phyloP scores from a whole-genome alignment of 2,797 vertebrate genomes.

The Pyrocephalus nanus region DNA sequence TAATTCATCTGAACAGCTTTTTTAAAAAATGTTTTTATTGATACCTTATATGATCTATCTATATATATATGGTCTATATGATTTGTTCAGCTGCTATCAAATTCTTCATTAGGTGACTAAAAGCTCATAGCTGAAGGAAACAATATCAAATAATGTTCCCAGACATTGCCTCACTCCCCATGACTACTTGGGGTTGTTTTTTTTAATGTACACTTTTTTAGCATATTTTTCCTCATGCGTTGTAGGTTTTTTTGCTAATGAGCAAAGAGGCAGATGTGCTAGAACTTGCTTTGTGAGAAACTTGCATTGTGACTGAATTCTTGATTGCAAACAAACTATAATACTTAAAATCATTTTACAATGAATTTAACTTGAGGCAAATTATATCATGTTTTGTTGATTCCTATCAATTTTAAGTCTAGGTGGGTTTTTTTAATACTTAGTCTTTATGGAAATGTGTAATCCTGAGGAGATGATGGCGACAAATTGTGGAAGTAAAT shows the following conservation, averaged over 20 bases:
- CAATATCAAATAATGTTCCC: neutral
- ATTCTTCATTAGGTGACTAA: neutral
- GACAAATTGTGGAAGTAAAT: neutral
- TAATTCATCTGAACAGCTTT: neutral
- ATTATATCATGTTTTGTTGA: neutral
- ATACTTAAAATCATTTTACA: neutral
- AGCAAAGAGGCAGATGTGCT: neutral
- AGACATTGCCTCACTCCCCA: neutral
- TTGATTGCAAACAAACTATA: neutral
- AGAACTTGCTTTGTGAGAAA: neutral
- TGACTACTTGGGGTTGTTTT: neutral
- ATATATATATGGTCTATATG: rapidly evolving
- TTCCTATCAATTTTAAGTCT: neutral
- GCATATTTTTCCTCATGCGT: neutral
- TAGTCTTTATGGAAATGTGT: neutral
- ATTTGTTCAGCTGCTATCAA: neutral
- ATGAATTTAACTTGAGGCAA: neutral
- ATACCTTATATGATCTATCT: too few relatives aligned
- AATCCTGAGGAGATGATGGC: neutral
- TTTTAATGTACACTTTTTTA: neutral
- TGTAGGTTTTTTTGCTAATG: neutral
- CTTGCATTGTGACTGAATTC: neutral
- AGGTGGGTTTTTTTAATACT: neutral
- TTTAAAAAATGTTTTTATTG: neutral
- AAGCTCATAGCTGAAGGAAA: neutral